Evolutionary conservation across 2,113 vertebrate genomes (phyloP), one percentile per base, ranked within the genome.

Genomic region (Peromyscus polionotus): DNA sequence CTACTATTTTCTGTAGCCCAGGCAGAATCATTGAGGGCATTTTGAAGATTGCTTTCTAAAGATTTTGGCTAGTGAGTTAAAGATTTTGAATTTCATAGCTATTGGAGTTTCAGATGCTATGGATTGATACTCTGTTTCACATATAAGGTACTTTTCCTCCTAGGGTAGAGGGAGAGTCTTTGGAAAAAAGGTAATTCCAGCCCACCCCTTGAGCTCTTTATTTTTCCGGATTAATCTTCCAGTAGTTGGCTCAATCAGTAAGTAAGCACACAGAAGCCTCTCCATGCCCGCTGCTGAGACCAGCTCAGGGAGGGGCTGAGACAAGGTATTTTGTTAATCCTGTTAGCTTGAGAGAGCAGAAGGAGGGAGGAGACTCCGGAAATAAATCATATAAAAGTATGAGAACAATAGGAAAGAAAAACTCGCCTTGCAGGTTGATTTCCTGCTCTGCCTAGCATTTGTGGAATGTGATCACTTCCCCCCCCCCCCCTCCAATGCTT

Each of bases 391-490:
- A 95, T 67, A 93, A 97, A 98, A 98, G 94, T 97, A 96, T 95
- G 95, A 96, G 93, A 97, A 98, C 97, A 98, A 98, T 98, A 93
- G 94, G 84, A 95, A 95, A 97, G 89, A 90, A 94, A 97, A 97
- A 88, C 97, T 93, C 76, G 96, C 89, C 92, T 90, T 97, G 90
- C 97, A 96, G 97, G 97, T 98, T 98, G 89, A 54, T 76, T 98
- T 97, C 97, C 97, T 97, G 92, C 92, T 94, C 95, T 67, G 76
- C 85, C 86, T 94, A 94, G 95, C 79, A 54, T 72, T 95, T 91
- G 39, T 94, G 96, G 96, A 98, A 98, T 97, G 97, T 77, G 42
- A 61, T 80, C 77, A 73, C 95, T 83, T 42, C 42, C 42, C 42
- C 42, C 4, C 42, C 42, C 42, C 42, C 42, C 42, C 57, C 88